Percentiles rank a stretch among this genome's conserved stretches.
These are phyloP conservation scores for Pyrrhosoma nymphula DNA, from an alignment of 2,888 invertebrate species.

Conservation along the genomic window DNA sequence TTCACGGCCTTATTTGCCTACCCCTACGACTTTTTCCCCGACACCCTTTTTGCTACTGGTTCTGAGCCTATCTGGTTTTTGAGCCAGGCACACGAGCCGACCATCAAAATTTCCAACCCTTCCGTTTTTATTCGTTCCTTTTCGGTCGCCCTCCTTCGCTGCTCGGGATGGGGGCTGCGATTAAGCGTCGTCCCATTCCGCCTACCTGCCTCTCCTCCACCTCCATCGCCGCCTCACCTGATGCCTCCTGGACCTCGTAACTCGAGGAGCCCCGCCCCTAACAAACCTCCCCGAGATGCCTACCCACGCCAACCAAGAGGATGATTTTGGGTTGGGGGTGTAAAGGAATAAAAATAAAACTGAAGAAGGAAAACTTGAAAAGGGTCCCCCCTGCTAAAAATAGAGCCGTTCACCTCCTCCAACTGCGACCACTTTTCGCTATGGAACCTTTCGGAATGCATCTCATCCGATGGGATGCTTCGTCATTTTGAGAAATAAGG, in stretches of 20 bases:
- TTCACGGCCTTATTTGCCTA: neutral
- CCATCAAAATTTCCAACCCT: constrained; percentile 28
- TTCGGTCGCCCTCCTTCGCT: neutral
- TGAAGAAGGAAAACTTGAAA: neutral
- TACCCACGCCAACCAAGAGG: no score
- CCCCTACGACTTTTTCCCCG: neutral
- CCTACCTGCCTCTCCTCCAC: neutral
- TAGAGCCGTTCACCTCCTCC: neutral
- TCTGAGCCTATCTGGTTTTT: neutral
- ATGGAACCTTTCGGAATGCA: neutral
- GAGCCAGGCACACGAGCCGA: neutral
- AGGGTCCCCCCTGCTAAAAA: neutral
- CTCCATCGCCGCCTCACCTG: neutral
- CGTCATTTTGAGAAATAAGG: neutral
- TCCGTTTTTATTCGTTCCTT: neutral
- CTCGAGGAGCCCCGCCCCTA: neutral
- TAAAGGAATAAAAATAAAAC: neutral
- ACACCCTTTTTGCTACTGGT: neutral
- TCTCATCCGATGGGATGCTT: neutral
- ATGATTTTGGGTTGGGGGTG: neutral
- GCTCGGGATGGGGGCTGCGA: neutral
- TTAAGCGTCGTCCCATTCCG: neutral
- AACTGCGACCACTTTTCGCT: neutral
- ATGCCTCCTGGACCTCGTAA: neutral
- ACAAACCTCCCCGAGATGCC: no score